A percentile compares a stretch with the other conserved stretches of the same genome.
These are phyloP conservation scores for Holothuria leucospilota DNA, from an alignment of 53 echinoderm and acorn worm genomes.

Conservation along the genomic window DNA sequence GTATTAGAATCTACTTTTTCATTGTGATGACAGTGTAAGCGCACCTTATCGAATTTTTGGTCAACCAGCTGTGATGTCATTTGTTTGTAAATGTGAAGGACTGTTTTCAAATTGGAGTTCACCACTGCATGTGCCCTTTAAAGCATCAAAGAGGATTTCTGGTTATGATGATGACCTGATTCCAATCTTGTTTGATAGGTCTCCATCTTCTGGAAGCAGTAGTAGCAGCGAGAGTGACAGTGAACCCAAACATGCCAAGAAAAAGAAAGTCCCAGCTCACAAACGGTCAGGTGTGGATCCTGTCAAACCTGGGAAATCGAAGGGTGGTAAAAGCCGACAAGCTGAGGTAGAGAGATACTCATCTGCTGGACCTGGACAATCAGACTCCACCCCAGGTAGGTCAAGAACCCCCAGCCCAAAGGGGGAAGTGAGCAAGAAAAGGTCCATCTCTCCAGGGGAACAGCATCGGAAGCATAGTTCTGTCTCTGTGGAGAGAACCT, in stretches of 20 bases:
- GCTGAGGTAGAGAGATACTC: neutral
- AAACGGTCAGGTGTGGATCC: neutral
- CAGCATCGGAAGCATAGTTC: constrained; percentile 34
- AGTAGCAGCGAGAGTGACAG: constrained; percentile 24
- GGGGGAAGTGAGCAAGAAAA: constrained; percentile 22
- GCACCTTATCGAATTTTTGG: too few relatives aligned
- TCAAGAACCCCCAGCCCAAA: constrained; percentile 23
- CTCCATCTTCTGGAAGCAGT: constrained; percentile 26
- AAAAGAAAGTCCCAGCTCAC: constrained; percentile 19
- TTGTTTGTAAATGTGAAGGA: too few relatives aligned
- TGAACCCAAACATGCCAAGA: constrained; percentile 3
- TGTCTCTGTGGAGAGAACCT: constrained; percentile 19
- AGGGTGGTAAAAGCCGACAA: neutral
- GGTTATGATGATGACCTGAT: neutral
- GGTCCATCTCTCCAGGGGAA: constrained; percentile 18
- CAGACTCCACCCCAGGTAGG: constrained; percentile 6
- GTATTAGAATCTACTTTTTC: too few relatives aligned
- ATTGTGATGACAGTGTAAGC: too few relatives aligned
- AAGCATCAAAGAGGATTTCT: neutral
- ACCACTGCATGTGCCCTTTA: too few relatives aligned
- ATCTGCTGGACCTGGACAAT: neutral
- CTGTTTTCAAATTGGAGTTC: too few relatives aligned
- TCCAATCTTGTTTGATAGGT: neutral
- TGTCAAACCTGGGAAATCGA: neutral
- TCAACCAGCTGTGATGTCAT: too few relatives aligned